Evolutionary conservation across 2,113 vertebrate species (phyloP), one percentile per base, ranked within the genome.

Genomic region (Perca fluviatilis): DNA sequence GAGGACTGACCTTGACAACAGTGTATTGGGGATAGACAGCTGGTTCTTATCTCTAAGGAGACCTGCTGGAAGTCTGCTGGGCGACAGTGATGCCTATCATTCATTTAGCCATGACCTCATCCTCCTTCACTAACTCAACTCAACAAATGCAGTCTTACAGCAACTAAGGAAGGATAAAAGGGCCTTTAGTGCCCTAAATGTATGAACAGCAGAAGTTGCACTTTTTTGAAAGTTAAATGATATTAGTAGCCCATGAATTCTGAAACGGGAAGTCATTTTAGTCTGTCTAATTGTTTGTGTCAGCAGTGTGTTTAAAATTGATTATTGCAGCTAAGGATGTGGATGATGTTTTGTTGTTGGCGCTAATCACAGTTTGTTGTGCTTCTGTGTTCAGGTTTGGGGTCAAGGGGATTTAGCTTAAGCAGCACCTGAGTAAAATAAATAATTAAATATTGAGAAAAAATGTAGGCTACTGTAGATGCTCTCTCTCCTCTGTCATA

Each of bases 61-160:
- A 90, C 82, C 83, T 84, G 87, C 82, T 87, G 86, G 80, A 85
- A 88, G 86, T 91, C 84, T 87, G 86, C 64, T 63, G 85, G 84
- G 86, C 87, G 89, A 88, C 88, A 84, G 87, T 79, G 90, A 87
- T 89, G 90, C 69, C 84, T 77, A 86, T 91, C 91, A 93, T 86
- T 92, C 82, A 88, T 90, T 90, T 88, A 88, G 74, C 77, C 43
- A 14, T 19, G 78, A 89, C 87, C 81, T 87, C 69, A 51, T 86
- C 84, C 85, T 85, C 82, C 83, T 91, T 92, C 83, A 84, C 64
- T 4, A 70, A 61, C 64, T 43, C 57, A 70, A 61, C 64, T 43
- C 57, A 71, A 47, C 80, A 78, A 83, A 74, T 49, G 27, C 51
- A 23, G 47, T 36, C 69, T 73, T 51, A 33, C 43, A 62, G n/a